These are phyloP conservation scores for Lutra lutra DNA, from an alignment of 2,797 vertebrate species.

Conservation along the genomic window DNA sequence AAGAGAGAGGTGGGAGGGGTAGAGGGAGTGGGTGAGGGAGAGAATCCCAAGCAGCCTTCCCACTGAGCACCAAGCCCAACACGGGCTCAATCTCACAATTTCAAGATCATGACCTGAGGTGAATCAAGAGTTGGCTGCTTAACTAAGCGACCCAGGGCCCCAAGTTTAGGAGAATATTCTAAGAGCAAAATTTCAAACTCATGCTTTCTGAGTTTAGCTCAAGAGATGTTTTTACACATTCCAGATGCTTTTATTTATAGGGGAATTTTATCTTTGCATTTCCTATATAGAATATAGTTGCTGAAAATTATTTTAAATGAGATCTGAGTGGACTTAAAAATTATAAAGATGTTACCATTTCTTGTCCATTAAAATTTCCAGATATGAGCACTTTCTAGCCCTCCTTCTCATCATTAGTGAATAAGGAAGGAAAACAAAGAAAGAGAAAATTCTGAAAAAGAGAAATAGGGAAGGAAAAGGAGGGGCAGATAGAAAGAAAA, in stretches of 20 bases:
- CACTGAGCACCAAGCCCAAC: too few species aligned
- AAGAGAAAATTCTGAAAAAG: background rate
- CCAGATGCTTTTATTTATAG: background rate
- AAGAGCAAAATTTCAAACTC: background rate
- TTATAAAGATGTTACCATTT: background rate
- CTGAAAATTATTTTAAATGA: background rate
- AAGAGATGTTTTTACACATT: background rate
- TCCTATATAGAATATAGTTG: background rate
- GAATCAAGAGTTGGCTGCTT: too few species aligned
- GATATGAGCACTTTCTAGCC: background rate
- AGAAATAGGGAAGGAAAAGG: background rate
- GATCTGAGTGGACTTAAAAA: background rate
- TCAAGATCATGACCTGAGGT: too few species aligned
- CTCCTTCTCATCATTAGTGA: background rate
- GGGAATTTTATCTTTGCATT: background rate
- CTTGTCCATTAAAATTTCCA: background rate
- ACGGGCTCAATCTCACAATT: too few species aligned
- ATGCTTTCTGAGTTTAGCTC: background rate
- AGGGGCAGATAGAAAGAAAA: background rate
- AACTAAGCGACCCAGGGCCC: too few species aligned
- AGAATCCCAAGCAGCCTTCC: too few species aligned
- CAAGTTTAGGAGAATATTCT: background rate
- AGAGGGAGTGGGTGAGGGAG: too few species aligned
- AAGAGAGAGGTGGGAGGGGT: too few species aligned
- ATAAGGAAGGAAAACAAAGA: background rate